Evolutionary conservation across 2,797 vertebrate species (phyloP), one percentile per base, ranked within the genome.

Genomic region (Neopelma chrysocephalum): DNA sequence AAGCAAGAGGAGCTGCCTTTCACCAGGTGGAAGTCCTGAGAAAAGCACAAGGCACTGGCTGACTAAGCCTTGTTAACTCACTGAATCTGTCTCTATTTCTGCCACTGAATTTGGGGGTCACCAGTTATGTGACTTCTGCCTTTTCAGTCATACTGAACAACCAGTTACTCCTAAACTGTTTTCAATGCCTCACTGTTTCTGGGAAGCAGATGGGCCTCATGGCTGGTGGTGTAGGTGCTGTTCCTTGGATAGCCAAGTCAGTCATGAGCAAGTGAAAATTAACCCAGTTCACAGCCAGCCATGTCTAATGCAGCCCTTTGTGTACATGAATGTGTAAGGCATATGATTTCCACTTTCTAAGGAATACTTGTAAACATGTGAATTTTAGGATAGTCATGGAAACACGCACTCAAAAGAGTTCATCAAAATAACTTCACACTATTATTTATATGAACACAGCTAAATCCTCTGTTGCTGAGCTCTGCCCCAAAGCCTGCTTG

Each of bases 161-260:
- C 10, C 3, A 3, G 42, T 36, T 75, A 25, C 32, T 66, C 50
- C 40, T 62, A 11, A 82, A 8, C 23, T 71, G 22, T 61, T 87
- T 47, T 15, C 43, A 42, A 2, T 5, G 6, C 36, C 70, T 57
- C 0, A 0, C 57, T 68, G 64, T 20, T 72, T 40, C 69, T 56
- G 60, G 54, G 58, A 66, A 7, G 32, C 27, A n/a, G 47, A n/a
- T 50, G 70, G 23, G 16, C 62, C 38, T 66, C 3, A 2, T 17
- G 13, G 51, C 36, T 72, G 58, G 9, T 47, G 42, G 10, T n/a
- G 3, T 8, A 0, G 0, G 9, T 62, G 58, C 73, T 42, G 5
- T 12, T 76, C 40, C 62, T 1, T 9, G 2, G 36, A 38, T 11
- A 58, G 21, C 69, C 56, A 61, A 57, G 47, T n/a, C 61, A 78